These are phyloP conservation scores for Takifugu bimaculatus DNA, from an alignment of 2,113 vertebrate species.

Conservation along the genomic window DNA sequence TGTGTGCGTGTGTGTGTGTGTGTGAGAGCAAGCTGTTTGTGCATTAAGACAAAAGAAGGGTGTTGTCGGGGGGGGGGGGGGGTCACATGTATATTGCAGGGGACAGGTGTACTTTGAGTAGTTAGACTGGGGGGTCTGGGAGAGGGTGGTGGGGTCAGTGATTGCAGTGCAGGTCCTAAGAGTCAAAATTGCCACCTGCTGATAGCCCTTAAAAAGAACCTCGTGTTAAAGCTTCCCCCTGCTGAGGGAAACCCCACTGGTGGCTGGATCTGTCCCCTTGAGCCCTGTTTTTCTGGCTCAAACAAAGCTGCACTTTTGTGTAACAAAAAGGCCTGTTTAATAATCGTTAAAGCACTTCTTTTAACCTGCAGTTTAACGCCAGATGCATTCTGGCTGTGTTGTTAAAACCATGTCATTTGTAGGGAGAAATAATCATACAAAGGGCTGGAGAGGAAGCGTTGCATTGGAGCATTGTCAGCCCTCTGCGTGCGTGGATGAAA, in stretches of 20 bases:
- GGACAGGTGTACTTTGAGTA: slow-evolving; percentile 48
- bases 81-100: slow-evolving; percentile 16
- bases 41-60: slow-evolving; percentile 27
- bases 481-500: slow-evolving; percentile 12
- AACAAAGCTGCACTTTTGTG: slow-evolving; percentile 25
- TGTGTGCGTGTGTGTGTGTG: slow-evolving; percentile 19
- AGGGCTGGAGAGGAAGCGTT: background rate
- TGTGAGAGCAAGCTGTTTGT: slow-evolving; percentile 9
- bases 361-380: slow-evolving; percentile 3
- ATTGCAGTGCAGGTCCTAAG: slow-evolving; percentile 17
- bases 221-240: slow-evolving; percentile 35
- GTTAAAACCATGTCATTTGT: background rate
- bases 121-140: slow-evolving; percentile 28
- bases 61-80: background rate
- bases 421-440: background rate
- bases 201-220: slow-evolving; percentile 27
- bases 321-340: slow-evolving; percentile 17
- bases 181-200: slow-evolving; percentile 64
- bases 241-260: slow-evolving; percentile 26
- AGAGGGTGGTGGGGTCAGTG: slow-evolving; percentile 31
- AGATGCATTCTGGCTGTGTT: background rate
- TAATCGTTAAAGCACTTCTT: slow-evolving; percentile 4
- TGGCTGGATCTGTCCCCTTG: slow-evolving; percentile 25
- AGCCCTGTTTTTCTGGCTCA: slow-evolving; percentile 30
- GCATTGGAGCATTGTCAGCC: slow-evolving; percentile 32